Evolutionary conservation across 2,888 invertebrate genomes (phyloP).

Genomic region (Tenthredo amoena): DNA sequence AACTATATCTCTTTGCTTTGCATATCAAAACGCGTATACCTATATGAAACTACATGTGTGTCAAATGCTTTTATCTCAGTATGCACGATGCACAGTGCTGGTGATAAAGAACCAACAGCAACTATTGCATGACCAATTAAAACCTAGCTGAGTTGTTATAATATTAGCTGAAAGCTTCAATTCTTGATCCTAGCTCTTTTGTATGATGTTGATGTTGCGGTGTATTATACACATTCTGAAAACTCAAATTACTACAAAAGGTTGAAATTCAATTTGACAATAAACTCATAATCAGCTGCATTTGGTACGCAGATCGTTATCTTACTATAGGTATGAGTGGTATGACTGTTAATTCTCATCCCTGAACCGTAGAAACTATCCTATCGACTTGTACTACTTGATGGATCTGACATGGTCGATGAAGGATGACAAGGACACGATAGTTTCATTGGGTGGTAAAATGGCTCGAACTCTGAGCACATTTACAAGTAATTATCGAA

Average conservation of each 20-base stretch:
- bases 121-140: background rate
- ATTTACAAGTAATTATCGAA: slow-evolving; percentile 86
- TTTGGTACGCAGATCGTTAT: background rate
- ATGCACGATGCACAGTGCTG: slow-evolving; percentile 10
- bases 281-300: background rate
- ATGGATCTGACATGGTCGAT: slow-evolving; percentile 96
- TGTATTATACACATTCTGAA: background rate
- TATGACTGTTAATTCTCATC: slow-evolving; percentile 2
- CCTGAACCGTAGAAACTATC: slow-evolving; percentile 84
- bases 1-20: slow-evolving; percentile 16
- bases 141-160: background rate
- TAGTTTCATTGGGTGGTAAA: slow-evolving; percentile 84
- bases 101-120: background rate
- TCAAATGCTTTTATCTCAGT: background rate
- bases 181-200: background rate
- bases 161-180: background rate
- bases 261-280: background rate
- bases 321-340: no score
- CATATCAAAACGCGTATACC: background rate
- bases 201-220: background rate
- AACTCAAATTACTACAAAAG: background rate
- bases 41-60: background rate
- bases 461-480: slow-evolving; percentile 82
- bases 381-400: slow-evolving; percentile 92
- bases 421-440: slow-evolving; percentile 90